phyloP scores from a whole-genome alignment of 2,113 vertebrate genomes.

The Hemiscyllium ocellatum region DNA sequence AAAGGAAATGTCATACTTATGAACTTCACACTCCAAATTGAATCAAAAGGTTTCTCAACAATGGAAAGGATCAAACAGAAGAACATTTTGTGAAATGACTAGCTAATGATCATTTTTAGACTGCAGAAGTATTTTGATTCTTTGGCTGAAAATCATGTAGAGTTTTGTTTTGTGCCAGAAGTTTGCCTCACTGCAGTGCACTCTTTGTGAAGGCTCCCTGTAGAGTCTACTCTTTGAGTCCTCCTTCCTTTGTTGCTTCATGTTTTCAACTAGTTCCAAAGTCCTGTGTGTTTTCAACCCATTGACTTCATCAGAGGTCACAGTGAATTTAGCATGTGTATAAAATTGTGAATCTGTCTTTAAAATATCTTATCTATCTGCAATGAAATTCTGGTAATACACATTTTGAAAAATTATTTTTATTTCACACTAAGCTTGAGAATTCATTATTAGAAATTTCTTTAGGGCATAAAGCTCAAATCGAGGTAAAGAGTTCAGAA shows the following conservation, averaged over 20 bases:
- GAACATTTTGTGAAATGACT: not conserved
- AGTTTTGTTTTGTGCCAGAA: too few relatives aligned
- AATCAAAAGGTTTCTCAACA: not conserved
- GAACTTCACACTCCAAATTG: not conserved
- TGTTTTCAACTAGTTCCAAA: not conserved
- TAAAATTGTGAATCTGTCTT: not conserved
- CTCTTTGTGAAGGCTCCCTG: not conserved
- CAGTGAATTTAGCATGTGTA: not conserved
- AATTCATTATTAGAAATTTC: not conserved
- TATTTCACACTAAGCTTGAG: not conserved
- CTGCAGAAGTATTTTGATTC: not conserved
- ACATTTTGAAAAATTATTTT: not conserved
- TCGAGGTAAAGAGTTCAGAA: not conserved
- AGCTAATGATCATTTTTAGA: not conserved
- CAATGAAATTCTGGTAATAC: not conserved
- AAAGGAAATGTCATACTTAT: not conserved
- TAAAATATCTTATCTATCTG: not conserved
- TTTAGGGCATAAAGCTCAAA: not conserved
- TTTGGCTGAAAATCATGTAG: not conserved
- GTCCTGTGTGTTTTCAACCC: not conserved
- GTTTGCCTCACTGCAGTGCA: not conserved
- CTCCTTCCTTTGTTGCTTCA: not conserved
- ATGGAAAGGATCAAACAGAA: not conserved
- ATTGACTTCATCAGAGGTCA: constrained; percentile 4
- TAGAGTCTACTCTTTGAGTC: not conserved